Conservation (phyloP, 2,113 vertebrate species). For the Oreochromis spilurus region DNA sequence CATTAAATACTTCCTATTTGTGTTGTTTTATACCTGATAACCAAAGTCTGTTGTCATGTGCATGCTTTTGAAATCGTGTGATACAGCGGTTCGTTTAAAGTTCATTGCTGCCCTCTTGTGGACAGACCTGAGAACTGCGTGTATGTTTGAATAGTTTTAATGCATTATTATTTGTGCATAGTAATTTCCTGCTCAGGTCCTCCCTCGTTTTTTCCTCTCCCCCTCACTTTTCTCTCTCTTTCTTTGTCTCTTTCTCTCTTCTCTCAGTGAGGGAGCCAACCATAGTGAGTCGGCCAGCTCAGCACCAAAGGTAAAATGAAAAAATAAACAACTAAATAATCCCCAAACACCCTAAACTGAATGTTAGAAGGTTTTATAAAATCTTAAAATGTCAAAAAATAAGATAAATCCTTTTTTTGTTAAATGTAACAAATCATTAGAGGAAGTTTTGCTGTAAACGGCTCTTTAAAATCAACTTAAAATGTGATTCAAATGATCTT, state of each 20-base stretch:
- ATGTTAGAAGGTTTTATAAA: not conserved
- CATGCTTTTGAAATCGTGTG: not conserved
- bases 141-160: not conserved
- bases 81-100: not conserved
- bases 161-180: not conserved
- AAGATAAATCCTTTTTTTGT: not conserved
- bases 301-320: conserved; percentile 80
- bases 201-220: not conserved
- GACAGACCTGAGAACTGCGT: not conserved
- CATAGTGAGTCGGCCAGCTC: conserved; percentile 70
- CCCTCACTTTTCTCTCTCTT: not conserved
- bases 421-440: not conserved
- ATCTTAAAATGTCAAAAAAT: not conserved
- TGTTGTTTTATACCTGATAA: not conserved
- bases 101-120: conserved; percentile 23
- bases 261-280: conserved; percentile 80
- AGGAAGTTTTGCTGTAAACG: not conserved
- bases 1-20: not conserved
- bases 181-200: not conserved
- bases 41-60: not conserved
- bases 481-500: not conserved
- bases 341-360: not conserved
- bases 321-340: not conserved
- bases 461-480: not conserved
- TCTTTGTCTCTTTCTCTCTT: not conserved